Evolutionary conservation across 2,113 vertebrate species (phyloP).

Genomic region (Scytalopus superciliaris): DNA sequence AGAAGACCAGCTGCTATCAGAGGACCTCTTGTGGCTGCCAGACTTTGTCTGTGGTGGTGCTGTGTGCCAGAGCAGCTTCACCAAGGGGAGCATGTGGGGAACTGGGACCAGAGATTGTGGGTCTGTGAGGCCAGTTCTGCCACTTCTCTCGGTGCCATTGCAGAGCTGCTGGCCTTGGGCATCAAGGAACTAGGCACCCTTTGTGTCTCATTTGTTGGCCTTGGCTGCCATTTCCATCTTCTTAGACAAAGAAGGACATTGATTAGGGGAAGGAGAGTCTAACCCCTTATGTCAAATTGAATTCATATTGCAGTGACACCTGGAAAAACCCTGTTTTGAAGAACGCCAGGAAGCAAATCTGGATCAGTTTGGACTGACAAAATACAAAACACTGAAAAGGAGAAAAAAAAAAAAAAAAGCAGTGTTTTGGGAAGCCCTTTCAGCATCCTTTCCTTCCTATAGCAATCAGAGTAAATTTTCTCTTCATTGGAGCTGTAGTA

Average conservation of each 20-base stretch:
- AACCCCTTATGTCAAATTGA: background rate
- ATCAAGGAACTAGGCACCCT: background rate
- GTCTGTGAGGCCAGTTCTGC: background rate
- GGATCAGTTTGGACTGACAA: background rate
- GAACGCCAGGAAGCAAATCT: background rate
- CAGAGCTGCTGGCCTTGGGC: rapidly evolving
- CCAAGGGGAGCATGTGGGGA: background rate
- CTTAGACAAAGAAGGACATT: background rate
- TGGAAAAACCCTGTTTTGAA: background rate
- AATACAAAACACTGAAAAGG: background rate
- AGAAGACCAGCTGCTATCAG: background rate
- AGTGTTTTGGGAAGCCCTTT: background rate
- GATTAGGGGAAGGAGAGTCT: background rate
- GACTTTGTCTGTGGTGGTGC: rapidly evolving
- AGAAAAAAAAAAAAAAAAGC: too few species aligned
- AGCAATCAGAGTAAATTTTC: background rate
- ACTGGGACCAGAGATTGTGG: rapidly evolving
- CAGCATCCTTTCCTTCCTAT: background rate
- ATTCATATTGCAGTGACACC: background rate
- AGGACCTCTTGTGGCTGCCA: background rate
- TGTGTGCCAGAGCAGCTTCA: background rate
- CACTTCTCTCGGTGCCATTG: rapidly evolving
- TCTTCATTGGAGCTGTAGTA: background rate
- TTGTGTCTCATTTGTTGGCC: background rate
- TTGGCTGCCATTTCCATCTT: background rate